Percentiles rank a stretch among this genome's conserved stretches.
These are phyloP conservation scores for Pampusana beccarii DNA, from an alignment of 2,113 vertebrate genomes.

Conservation along the genomic window DNA sequence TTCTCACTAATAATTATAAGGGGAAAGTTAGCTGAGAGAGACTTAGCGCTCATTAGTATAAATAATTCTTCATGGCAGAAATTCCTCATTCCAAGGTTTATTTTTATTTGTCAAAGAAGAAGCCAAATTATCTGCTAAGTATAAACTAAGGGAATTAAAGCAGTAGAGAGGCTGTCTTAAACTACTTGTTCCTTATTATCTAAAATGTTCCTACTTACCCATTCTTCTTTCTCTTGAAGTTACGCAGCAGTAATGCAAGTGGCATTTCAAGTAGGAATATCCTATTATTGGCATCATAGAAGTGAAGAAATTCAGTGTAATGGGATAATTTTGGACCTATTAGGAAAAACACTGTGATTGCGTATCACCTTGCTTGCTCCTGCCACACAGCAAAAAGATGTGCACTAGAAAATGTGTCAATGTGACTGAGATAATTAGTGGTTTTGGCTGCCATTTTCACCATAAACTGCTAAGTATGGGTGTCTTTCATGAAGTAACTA, in stretches of 20 bases:
- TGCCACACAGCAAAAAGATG: neutral
- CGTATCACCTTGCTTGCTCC: neutral
- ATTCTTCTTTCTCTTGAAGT: neutral
- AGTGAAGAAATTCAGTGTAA: neutral
- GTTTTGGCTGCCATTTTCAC: neutral
- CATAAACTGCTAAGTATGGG: neutral
- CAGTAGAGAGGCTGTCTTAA: neutral
- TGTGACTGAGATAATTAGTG: neutral
- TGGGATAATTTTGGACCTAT: neutral
- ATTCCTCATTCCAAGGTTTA: neutral
- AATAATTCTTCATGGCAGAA: neutral
- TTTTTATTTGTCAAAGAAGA: neutral
- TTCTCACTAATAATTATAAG: slow-evolving; percentile 8
- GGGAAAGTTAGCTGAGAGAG: neutral
- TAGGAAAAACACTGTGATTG: neutral
- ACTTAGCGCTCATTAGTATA: slow-evolving; percentile 47
- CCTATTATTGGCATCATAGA: neutral
- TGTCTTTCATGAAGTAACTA: neutral
- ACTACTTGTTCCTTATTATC: neutral
- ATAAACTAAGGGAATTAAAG: neutral
- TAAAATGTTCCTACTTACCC: neutral
- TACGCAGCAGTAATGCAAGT: neutral
- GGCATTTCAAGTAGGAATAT: neutral
- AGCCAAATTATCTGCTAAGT: neutral
- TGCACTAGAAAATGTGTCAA: neutral